Evolutionary conservation across 2,888 invertebrate species (phyloP).

Genomic region (Xanthorhoe spadicearia): DNA sequence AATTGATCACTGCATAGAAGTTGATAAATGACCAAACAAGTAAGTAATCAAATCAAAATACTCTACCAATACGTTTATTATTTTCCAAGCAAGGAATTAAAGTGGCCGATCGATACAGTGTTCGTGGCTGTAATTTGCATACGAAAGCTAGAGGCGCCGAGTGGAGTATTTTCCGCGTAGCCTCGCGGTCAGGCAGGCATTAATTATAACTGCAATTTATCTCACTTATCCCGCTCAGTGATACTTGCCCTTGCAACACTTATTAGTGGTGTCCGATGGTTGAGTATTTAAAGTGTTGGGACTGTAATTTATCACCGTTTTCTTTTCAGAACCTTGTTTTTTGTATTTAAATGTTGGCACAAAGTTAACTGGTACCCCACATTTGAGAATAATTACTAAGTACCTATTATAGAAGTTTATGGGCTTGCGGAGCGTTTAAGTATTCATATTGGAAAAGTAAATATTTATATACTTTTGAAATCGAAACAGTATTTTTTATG

Average conservation of each 20-base stretch:
- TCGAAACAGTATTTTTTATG: too few species aligned
- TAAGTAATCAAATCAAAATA: neutral
- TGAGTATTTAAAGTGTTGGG: slow-evolving; percentile 4
- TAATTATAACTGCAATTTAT: slow-evolving; percentile 68
- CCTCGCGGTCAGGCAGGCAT: slow-evolving; percentile 50
- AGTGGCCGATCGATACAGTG: slow-evolving; percentile 48
- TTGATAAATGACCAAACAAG: too few species aligned
- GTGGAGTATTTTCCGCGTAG: slow-evolving; percentile 53
- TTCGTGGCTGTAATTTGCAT: slow-evolving; percentile 61
- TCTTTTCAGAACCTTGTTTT: neutral
- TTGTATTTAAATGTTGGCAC: neutral
- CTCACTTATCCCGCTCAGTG: slow-evolving; percentile 55
- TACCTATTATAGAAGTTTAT: too few species aligned
- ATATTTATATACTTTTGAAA: neutral
- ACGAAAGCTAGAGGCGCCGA: slow-evolving; percentile 55
- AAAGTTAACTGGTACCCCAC: too few species aligned
- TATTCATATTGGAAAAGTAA: neutral
- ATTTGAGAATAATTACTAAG: too few species aligned
- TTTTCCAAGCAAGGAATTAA: slow-evolving; percentile 48
- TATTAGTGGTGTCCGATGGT: slow-evolving; percentile 37
- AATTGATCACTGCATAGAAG: too few species aligned
- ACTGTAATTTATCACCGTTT: slow-evolving; percentile 2
- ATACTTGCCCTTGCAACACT: slow-evolving; percentile 47
- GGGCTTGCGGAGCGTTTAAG: too few species aligned
- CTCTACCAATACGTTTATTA: slow-evolving; percentile 21